Conservation (phyloP, 2,113 vertebrate species). For the Phalacrocorax brasilianus region DNA sequence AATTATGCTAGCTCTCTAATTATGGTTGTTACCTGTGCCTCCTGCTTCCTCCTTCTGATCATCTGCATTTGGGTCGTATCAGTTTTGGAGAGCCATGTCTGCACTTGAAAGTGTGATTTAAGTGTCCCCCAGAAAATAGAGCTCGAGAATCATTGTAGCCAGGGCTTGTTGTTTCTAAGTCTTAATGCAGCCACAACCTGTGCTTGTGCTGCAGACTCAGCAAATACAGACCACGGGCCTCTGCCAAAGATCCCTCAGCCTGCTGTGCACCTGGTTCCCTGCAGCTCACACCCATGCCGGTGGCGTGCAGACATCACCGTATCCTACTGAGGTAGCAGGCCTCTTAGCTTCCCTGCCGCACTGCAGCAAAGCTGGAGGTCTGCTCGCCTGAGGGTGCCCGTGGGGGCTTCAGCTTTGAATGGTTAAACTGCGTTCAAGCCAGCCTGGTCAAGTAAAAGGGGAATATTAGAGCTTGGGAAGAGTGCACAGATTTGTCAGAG, state of each 20-base stretch:
- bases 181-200: fast-evolving
- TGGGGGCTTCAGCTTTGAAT: neutral
- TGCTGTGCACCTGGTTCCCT: neutral
- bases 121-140: neutral
- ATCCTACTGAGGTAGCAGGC: neutral
- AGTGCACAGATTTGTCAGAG: neutral
- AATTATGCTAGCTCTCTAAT: neutral
- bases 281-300: neutral
- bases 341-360: neutral
- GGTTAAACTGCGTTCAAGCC: neutral
- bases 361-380: neutral
- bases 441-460: neutral
- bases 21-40: neutral
- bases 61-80: neutral
- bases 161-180: neutral
- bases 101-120: neutral
- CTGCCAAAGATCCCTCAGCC: neutral
- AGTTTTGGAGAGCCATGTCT: neutral
- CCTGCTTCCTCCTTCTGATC: neutral
- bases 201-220: neutral
- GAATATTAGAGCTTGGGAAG: neutral
- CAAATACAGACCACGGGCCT: neutral
- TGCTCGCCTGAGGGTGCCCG: neutral
- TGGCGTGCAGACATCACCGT: neutral
- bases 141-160: neutral